phyloP scores from a whole-genome alignment of 1,140 invertebrate species.

The Thrips palmi region DNA sequence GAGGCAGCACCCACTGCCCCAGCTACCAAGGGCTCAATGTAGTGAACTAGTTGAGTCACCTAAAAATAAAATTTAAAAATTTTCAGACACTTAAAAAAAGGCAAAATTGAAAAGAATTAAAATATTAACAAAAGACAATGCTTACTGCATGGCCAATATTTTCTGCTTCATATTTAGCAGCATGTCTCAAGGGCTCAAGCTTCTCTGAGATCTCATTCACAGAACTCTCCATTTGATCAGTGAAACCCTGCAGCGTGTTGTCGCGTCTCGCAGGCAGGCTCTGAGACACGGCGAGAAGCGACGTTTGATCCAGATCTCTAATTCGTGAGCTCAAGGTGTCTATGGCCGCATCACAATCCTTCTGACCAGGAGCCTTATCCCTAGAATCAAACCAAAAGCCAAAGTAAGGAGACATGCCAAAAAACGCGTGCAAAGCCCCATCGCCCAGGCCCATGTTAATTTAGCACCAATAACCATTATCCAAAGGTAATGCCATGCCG shows the following conservation, averaged over 20 bases:
- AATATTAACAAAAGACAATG: neutral
- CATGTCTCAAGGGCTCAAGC: constrained; percentile 58
- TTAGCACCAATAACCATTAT: neutral
- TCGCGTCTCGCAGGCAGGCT: constrained; percentile 49
- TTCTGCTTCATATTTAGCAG: constrained; percentile 82
- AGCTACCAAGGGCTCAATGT: constrained; percentile 67
- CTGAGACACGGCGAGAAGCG: constrained; percentile 72
- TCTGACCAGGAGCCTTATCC: constrained; percentile 88
- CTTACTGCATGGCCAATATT: constrained; percentile 68
- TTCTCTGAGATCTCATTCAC: constrained; percentile 58
- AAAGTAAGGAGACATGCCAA: constrained; percentile 3
- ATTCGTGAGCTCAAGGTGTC: constrained; percentile 58
- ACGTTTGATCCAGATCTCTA: constrained; percentile 67
- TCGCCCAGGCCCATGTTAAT: neutral
- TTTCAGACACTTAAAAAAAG: neutral
- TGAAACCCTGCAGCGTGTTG: constrained; percentile 64
- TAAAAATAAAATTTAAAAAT: constrained; percentile 14
- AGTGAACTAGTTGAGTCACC: constrained; percentile 60
- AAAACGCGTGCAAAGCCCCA: neutral
- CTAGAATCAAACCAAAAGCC: constrained; percentile 34
- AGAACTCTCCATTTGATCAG: constrained; percentile 55
- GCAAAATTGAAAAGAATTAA: neutral
- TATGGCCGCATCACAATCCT: constrained; percentile 75
- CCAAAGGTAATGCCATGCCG: neutral
- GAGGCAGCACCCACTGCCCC: constrained; percentile 76